Conservation (phyloP, 2,888 invertebrate genomes). For the Coelinius sp. region DNA sequence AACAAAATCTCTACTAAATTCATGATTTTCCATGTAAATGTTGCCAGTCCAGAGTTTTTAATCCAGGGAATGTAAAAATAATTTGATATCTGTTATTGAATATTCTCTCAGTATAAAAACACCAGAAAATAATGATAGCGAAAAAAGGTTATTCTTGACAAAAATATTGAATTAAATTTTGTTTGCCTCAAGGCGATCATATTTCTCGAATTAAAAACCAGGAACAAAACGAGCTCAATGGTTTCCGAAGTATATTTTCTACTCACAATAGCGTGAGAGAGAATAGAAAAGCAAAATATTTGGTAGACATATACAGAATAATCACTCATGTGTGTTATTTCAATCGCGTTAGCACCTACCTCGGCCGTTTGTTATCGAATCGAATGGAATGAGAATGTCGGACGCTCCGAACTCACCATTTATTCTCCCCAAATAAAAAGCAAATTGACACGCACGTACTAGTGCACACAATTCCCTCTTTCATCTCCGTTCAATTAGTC, state of each 20-base stretch:
- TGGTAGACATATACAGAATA: not conserved
- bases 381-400: not conserved
- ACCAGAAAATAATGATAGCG: not conserved
- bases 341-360: not conserved
- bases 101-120: not conserved
- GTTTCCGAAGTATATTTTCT: not conserved
- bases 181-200: not conserved
- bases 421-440: not conserved
- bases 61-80: not conserved
- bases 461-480: not conserved
- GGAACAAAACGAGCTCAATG: not conserved
- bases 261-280: not conserved
- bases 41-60: not conserved
- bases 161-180: not conserved
- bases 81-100: not conserved
- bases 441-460: not conserved
- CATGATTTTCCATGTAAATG: not conserved
- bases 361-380: not conserved
- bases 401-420: not conserved
- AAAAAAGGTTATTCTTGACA: not conserved
- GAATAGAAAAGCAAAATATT: not conserved
- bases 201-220: not conserved
- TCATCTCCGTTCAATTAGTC: not conserved
- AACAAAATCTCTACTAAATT: not conserved
- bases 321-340: not conserved